Evolutionary conservation across 2,888 invertebrate species (phyloP).

Genomic region (Conops quadrifasciatus): DNA sequence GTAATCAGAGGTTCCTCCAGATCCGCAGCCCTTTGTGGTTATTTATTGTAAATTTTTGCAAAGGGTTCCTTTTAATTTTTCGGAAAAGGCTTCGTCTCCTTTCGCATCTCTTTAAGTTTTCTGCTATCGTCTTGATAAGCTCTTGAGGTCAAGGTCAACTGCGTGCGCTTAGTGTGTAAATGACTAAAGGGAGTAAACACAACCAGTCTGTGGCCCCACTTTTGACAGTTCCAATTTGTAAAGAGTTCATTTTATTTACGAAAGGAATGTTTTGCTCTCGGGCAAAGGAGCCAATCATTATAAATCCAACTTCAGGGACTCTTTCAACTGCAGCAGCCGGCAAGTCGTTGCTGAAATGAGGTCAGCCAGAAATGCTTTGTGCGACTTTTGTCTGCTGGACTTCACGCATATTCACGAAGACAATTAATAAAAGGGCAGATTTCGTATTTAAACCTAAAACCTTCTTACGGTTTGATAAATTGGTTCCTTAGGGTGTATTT

Average conservation of each 20-base stretch:
- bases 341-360: slow-evolving; percentile 22
- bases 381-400: neutral
- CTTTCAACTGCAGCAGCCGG: slow-evolving; percentile 8
- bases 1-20: neutral
- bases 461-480: no score
- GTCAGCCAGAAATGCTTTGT: slow-evolving; percentile 11
- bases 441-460: no score
- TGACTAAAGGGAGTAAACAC: neutral
- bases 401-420: no score
- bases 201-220: neutral
- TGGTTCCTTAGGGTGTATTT: no score
- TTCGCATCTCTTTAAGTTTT: neutral
- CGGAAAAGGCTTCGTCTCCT: neutral
- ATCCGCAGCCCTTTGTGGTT: neutral
- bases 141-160: slow-evolving; percentile 31
- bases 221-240: slow-evolving; percentile 13
- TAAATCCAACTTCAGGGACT: neutral
- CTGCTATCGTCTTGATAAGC: neutral
- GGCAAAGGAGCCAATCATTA: neutral
- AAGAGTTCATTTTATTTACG: no score
- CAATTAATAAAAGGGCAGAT: no score
- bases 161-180: slow-evolving; percentile 16
- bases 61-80: neutral
- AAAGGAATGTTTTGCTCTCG: neutral
- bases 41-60: neutral